Base-by-base conservation (phyloP, 2,113 vertebrate genomes). In the Sturnus vulgaris region DNA sequence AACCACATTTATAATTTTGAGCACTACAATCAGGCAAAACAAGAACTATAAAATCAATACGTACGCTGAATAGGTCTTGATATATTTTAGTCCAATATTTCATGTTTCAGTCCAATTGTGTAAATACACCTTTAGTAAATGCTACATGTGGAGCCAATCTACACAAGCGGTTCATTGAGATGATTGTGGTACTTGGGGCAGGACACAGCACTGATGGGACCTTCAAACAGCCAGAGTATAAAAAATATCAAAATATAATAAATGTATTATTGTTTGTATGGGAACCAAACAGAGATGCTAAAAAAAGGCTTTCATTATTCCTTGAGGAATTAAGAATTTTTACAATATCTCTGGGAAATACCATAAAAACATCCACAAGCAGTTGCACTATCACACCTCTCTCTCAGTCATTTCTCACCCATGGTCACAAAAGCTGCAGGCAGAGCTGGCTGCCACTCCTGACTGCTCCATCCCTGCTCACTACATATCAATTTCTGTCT, bases 101-200 rank as follows among this genome's bases (percentile, higher is more conserved):
- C 4, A 35, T 16, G 6, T 31, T 56, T 83, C 46, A 11, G 19
- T 44, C 17, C 19, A 44, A 16, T 65, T 80, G 13, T 37, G 25
- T 59, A 72, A 69, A 82, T 12, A 80, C 19, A 44, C 20, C 11
- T 47, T 39, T 27, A 76, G 31, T 24, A 65, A 82, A 60, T 42
- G 5, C 30, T 72, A 18, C 3, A 6, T 18, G 5, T 49, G n/a
- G 53, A 49, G n/a, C 49, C 4, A 33, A 8, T 42, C 27, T 42
- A 16, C 7, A 12, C 0, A 0, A 50, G 50, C 0, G 1, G 16
- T 75, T 81, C 19, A 6, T 7, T 42, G 70, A 47, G 21, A 42
- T 49, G 46, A 12, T 5, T 72, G 30, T 72, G 63, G 11, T 60
- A 33, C 14, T 55, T 27, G 42, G 9, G 20, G 9, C 24, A 44